Base-by-base conservation (phyloP, 2,888 invertebrate genomes). In the Priocnemis perturbator region DNA sequence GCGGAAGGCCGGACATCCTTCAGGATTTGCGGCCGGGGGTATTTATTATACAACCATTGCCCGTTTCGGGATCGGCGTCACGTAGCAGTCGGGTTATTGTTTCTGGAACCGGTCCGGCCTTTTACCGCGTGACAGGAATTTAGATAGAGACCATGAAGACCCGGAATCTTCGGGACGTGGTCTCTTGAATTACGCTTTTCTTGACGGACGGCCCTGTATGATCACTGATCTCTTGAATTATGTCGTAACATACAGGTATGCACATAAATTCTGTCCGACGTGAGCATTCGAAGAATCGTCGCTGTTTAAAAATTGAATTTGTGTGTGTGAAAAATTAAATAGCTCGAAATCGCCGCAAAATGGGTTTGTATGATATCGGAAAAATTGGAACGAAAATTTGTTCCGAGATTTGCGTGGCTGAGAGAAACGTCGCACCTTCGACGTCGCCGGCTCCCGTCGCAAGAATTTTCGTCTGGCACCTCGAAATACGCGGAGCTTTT, bases 61-160 rank as follows among this genome's bases (percentile, higher is more conserved):
- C 47, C 74, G 70, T 82, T 76, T 70, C 67, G n/a, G 19, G 67
- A 83, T 62, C 78, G 76, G 70, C 69, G 77, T 84, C 86, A 85
- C 85, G 84, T 87, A 85, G 74, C 62, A 61, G 69, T 67, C 74
- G 79, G 79, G 82, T 85, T 86, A 85, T 85, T 86, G 84, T 85
- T 86, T 85, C 79, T 37, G 7, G 76, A 80, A 71, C 79, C 67
- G 76, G 76, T 78, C 30, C 74, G 72, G 72, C 77, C 77, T 79
- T 77, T 61, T 69, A 74, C 70, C 71, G 72, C 86, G 85, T 86
- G 86, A 87, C 83, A 75, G 63, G 84, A 86, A 87, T 87, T 79
- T 45, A 60, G 64, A 53, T 30, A 17, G 20, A 23, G 23, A 17
- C 53, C 44, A 55, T 37, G 37, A 37, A 37, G 53, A 53, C 53